Conservation (phyloP, 2,113 vertebrate species). For the Ivindomyrus marchei region DNA sequence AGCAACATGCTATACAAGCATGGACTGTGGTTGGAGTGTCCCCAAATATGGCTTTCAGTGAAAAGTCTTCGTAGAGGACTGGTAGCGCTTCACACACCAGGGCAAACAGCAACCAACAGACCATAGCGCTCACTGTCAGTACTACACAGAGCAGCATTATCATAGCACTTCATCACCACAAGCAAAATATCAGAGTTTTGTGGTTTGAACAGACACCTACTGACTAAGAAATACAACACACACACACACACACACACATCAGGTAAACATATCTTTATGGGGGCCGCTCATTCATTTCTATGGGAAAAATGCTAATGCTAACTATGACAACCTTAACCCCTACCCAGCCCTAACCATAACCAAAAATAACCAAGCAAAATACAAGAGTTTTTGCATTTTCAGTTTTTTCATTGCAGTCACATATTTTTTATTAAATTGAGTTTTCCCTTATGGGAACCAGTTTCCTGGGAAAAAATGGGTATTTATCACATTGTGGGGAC, state of each 20-base stretch:
- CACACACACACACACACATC: neutral
- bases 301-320: no score
- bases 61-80: neutral
- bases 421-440: no score
- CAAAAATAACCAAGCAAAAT: neutral
- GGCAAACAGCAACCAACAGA: neutral
- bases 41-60: neutral
- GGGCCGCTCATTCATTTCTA: no score
- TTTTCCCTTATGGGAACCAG: no score
- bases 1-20: neutral
- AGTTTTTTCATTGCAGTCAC: no score
- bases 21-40: neutral
- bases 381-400: no score
- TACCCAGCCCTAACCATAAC: neutral
- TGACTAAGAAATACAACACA: neutral
- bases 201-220: slow-evolving; percentile 23
- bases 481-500: neutral
- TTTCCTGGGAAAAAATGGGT: neutral
- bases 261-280: no score
- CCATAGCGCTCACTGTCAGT: neutral
- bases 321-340: neutral
- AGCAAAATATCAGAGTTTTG: slow-evolving; percentile 24
- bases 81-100: neutral
- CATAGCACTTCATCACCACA: neutral
- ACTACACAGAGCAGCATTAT: neutral